These are phyloP conservation scores for Diabrotica undecimpunctata DNA, from an alignment of 1,140 invertebrate species.

Conservation along the genomic window DNA sequence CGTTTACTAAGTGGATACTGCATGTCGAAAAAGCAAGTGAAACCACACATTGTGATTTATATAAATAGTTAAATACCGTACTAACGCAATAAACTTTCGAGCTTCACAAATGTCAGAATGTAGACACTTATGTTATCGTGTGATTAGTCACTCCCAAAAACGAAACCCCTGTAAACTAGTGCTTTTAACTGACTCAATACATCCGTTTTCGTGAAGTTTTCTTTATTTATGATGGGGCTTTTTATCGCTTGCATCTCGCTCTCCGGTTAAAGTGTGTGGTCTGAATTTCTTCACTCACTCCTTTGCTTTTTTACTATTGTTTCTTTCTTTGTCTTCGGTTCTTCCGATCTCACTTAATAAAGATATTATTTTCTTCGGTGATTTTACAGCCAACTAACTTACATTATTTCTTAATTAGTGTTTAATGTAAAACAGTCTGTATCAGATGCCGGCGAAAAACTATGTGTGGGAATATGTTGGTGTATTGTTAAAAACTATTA, in stretches of 20 bases:
- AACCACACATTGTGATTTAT: too few species aligned
- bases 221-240: conserved; percentile 12
- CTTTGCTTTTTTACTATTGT: background rate
- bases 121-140: too few species aligned
- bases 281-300: conserved; percentile 4
- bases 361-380: conserved; percentile 8
- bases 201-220: conserved; percentile 17
- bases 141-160: background rate
- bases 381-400: conserved; percentile 3
- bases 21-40: too few species aligned
- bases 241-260: background rate
- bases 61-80: too few species aligned
- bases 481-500: too few species aligned
- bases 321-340: background rate
- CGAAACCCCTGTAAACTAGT: background rate
- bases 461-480: too few species aligned
- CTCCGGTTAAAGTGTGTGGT: conserved; percentile 6
- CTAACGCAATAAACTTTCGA: too few species aligned
- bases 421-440: too few species aligned
- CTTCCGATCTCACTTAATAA: conserved; percentile 12
- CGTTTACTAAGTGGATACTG: too few species aligned
- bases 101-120: too few species aligned
- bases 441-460: too few species aligned
- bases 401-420: background rate
- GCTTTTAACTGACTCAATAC: conserved; percentile 9